Base-by-base conservation (phyloP, 2,113 vertebrate species). In the Anarhynchus alexandrinus region DNA sequence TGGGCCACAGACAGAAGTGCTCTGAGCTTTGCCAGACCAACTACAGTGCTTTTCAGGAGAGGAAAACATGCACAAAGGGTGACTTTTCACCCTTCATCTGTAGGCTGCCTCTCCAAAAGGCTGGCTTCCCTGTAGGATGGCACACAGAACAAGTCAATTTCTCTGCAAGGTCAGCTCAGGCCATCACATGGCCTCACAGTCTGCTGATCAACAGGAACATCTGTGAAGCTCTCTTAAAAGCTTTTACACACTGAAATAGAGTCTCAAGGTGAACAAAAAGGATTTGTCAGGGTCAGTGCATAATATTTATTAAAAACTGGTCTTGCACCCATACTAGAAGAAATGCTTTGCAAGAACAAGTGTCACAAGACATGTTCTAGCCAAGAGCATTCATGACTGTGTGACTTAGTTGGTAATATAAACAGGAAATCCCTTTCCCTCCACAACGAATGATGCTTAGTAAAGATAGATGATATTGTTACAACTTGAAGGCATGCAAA, bases 111-210 rank as follows among this genome's bases (percentile, higher is more conserved):
- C n/a, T 72, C 42, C 57, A 74, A 90, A 88, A 62, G 8, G 8
- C 14, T 90, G 61, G 9, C 34, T 79, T 90, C 27, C 34, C 38
- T 74, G 9, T 11, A 85, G 40, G 42, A 58, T 12, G 42, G 36
- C 43, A 76, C 18, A 47, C 4, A 77, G 22, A 74, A 32, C 22
- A 73, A 52, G 9, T 27, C 8, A 51, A 42, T 47, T 73, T 43
- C 0, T 0, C 36, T 78, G 45, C 4, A 5, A 66, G 18, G 32
- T 49, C 7, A 57, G 55, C n/a, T 92, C 40, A 87, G 65, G 36
- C 45, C 51, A 94, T 30, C 40, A 69, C 6, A 2, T 18, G 5
- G 26, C 21, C 55, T 79, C 70, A 26, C 5, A 58, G 23, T 32
- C 65, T 52, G 45, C 34, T 66, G 20, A 74, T 58, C 21, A 84